Evolutionary conservation across 2,888 invertebrate species (phyloP).

Genomic region (Drosophila algonquin): DNA sequence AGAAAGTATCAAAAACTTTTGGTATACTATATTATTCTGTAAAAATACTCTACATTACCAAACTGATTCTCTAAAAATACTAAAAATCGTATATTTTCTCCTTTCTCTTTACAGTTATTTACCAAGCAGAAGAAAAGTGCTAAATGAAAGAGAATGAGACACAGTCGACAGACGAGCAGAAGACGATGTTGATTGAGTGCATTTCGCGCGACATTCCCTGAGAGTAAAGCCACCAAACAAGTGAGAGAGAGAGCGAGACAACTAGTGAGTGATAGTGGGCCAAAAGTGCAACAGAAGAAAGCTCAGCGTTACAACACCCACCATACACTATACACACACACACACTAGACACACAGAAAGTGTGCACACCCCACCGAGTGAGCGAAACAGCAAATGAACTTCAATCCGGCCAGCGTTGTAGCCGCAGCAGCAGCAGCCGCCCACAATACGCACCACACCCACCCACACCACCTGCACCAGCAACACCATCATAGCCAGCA

Average conservation of each 20-base stretch:
- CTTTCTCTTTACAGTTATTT: conserved; percentile 21
- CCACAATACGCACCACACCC: conserved; percentile 28
- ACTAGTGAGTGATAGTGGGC: conserved; percentile 5
- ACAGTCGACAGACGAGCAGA: conserved; percentile 42
- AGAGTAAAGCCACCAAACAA: conserved; percentile 25
- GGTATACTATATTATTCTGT: too few species aligned
- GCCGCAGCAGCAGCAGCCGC: conserved; percentile 60
- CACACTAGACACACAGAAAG: neutral
- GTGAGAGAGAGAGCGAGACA: conserved; percentile 1
- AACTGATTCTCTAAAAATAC: too few species aligned
- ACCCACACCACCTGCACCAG: conserved; percentile 5
- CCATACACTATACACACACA: conserved; percentile 20
- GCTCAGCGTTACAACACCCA: conserved; percentile 42
- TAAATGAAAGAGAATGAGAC: conserved; percentile 50
- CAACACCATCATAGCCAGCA: conserved; percentile 34
- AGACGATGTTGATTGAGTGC: conserved; percentile 71
- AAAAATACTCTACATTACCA: too few species aligned
- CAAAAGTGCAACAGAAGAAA: conserved; percentile 26
- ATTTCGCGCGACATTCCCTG: conserved; percentile 73
- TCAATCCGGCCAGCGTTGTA: conserved; percentile 68
- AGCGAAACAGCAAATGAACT: conserved; percentile 73
- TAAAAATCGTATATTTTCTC: neutral
- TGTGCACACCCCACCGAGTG: conserved; percentile 5
- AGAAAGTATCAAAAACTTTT: too few species aligned
- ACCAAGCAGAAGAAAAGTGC: conserved; percentile 28